Base-by-base conservation (phyloP, 2,113 vertebrate species). In the Oncorhynchus kisutch region DNA sequence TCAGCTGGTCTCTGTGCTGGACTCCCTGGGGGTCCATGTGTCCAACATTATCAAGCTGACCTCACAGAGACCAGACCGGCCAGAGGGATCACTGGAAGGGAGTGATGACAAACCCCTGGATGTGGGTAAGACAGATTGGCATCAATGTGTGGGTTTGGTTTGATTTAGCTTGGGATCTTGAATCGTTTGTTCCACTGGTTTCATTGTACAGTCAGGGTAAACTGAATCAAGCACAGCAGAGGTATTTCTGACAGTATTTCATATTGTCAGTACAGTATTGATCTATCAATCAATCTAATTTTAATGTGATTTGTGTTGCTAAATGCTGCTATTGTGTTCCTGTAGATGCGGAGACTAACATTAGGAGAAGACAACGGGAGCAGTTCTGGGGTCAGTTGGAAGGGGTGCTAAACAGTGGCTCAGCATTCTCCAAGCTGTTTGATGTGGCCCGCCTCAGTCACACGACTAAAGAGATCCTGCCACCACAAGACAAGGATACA, bases 361-460 rank as follows among this genome's bases (percentile, higher is more conserved):
- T 12, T 4, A 3, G 7, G 57, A 93, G 82, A 71, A 89, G 76
- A 65, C 66, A 88, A 71, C 78, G 84, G 25, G 75, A 81, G 51
- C 84, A 67, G 1, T 99, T 98, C 88, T 99, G 97, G 97, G 94
- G 92, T 70, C 92, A 93, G 74, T 85, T 99, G 88, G 94, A 94
- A 57, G 85, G 91, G 0, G 83, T 95, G 81, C 80, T 99, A 85
- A 94, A 93, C 83, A 92, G 91, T 0, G 87, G 91, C 16, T 92
- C 91, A 14, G 78, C 70, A 1, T 87, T 92, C 82, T 96, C 95
- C 71, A 89, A 83, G 76, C 95, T 99, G 69, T 91, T 88, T 54
- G 91, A 96, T 73, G 84, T 96, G 66, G 95, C 91, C 74, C 87
- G 80, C 60, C 89, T 98, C 71, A 90, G 91, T 76, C 92, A 93